Evolutionary conservation across 2,797 vertebrate genomes (phyloP).

Genomic region (Catostomus latipinnis): DNA sequence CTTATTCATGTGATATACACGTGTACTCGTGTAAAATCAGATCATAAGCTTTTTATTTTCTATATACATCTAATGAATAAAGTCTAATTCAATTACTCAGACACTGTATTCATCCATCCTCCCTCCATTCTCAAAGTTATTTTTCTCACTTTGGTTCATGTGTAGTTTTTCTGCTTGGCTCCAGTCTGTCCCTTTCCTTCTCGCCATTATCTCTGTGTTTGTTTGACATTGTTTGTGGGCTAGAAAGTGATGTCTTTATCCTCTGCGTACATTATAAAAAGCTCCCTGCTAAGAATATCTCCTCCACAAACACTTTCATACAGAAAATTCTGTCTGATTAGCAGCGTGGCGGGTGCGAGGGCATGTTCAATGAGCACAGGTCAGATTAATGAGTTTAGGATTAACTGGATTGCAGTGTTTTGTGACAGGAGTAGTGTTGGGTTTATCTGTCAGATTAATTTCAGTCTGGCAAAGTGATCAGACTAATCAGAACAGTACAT

Average conservation of each 20-base stretch:
- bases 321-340: conserved; percentile 31
- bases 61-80: background rate
- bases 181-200: background rate
- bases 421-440: conserved; percentile 8
- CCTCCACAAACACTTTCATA: conserved; percentile 19
- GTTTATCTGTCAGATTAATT: conserved; percentile 50
- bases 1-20: no score
- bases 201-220: conserved; percentile 7
- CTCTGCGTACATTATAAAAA: conserved; percentile 42
- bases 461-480: conserved; percentile 25
- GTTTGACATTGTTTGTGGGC: conserved; percentile 41
- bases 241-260: conserved; percentile 37
- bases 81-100: conserved; percentile 20
- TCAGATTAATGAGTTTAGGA: conserved; percentile 33
- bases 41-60: background rate
- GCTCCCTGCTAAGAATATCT: conserved; percentile 49
- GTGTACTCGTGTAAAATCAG: no score
- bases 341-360: conserved; percentile 16
- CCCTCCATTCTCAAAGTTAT: background rate
- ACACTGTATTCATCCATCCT: background rate
- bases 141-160: conserved; percentile 23
- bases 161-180: conserved; percentile 21
- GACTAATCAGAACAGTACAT: conserved; percentile 7
- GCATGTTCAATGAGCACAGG: background rate
- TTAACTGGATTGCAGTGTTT: conserved; percentile 39